Conservation (phyloP, 2,797 vertebrate species). For the Lophotriccus pileatus region DNA sequence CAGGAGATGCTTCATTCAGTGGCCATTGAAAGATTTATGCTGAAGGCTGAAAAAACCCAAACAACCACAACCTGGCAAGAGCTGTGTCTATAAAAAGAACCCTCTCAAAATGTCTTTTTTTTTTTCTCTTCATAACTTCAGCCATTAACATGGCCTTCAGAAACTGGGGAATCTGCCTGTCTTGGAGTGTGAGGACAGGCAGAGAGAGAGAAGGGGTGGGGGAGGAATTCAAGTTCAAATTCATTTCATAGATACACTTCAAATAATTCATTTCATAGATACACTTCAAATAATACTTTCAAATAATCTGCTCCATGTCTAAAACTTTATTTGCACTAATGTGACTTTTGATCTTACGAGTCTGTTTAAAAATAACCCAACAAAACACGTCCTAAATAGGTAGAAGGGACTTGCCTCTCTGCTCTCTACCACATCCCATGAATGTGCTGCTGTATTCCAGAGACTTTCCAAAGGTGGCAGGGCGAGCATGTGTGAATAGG, state of each 20-base stretch:
- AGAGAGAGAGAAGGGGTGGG: neutral
- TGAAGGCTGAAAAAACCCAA: neutral
- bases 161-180: neutral
- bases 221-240: neutral
- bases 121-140: neutral
- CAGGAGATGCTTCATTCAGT: neutral
- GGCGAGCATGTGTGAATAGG: slow-evolving; percentile 22
- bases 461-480: slow-evolving; percentile 28
- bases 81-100: neutral
- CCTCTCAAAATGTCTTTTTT: neutral
- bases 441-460: slow-evolving; percentile 5
- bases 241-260: neutral
- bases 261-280: neutral
- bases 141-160: neutral
- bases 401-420: neutral
- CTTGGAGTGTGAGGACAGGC: neutral
- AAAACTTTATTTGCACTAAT: neutral
- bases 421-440: neutral
- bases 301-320: neutral
- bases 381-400: neutral
- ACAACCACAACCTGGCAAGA: neutral
- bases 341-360: neutral
- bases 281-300: neutral
- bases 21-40: neutral
- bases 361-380: neutral